Conservation (phyloP, 2,113 vertebrate genomes). For the Madoqua kirkii region DNA sequence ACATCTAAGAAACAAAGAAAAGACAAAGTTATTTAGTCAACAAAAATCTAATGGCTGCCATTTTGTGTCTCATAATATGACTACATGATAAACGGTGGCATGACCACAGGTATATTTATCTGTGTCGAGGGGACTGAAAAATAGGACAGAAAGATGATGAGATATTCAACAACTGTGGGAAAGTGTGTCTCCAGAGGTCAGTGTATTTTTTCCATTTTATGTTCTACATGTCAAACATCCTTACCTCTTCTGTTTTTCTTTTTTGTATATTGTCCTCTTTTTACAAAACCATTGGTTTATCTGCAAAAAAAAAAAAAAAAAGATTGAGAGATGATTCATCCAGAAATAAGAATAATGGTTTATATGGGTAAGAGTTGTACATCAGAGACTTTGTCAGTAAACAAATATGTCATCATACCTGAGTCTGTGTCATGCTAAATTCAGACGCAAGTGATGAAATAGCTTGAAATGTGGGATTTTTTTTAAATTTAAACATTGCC, state of each 20-base stretch:
- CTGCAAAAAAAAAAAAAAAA: not conserved
- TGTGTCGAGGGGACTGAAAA: not conserved
- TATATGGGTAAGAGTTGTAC: not conserved
- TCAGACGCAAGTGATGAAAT: not conserved
- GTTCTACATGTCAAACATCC: not conserved
- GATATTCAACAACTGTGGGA: not conserved
- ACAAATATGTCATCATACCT: not conserved
- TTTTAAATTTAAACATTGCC: not conserved
- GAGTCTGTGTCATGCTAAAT: not conserved
- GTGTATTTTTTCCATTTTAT: not conserved
- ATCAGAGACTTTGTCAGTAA: not conserved
- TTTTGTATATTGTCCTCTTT: not conserved
- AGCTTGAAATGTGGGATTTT: not conserved
- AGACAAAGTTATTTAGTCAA: not conserved
- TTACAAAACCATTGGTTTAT: not conserved
- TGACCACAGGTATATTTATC: not conserved
- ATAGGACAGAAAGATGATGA: not conserved
- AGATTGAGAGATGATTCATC: not conserved
- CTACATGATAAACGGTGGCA: not conserved
- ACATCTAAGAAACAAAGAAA: not conserved
- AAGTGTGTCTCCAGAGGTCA: not conserved
- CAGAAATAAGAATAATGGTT: not conserved
- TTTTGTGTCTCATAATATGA: not conserved
- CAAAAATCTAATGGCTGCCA: not conserved
- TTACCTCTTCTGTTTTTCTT: not conserved